phyloP scores from a whole-genome alignment of 2,113 vertebrate genomes.

The Electrona antarctica region DNA sequence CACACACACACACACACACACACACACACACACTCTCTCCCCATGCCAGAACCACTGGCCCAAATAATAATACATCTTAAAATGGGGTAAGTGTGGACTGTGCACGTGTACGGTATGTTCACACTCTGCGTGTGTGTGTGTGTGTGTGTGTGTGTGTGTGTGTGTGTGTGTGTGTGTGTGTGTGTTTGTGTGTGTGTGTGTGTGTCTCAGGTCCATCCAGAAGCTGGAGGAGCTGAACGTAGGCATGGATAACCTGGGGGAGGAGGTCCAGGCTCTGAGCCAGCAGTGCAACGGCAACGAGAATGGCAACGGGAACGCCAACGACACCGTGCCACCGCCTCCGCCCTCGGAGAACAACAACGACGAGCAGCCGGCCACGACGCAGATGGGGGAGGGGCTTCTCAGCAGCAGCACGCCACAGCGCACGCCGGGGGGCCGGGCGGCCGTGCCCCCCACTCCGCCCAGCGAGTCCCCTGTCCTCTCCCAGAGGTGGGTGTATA shows the following conservation, averaged over 20 bases:
- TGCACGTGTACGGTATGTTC: too few species aligned
- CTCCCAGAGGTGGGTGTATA: slow-evolving; percentile 75
- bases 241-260: slow-evolving; percentile 92
- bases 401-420: slow-evolving; percentile 83
- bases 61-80: too few species aligned
- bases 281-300: slow-evolving; percentile 87
- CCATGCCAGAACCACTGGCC: too few species aligned
- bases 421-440: slow-evolving; percentile 72
- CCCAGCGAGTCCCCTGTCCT: slow-evolving; percentile 87
- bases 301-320: slow-evolving; percentile 20
- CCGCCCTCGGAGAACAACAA: slow-evolving; percentile 59
- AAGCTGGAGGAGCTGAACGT: slow-evolving; percentile 97
- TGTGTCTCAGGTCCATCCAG: slow-evolving; percentile 89
- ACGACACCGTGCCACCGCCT: too few species aligned
- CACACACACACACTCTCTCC: too few species aligned
- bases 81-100: too few species aligned
- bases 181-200: not conserved
- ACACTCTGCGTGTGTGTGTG: too few species aligned
- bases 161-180: not conserved
- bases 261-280: slow-evolving; percentile 85
- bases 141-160: not conserved
- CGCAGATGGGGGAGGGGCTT: slow-evolving; percentile 60
- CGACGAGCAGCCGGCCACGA: slow-evolving; percentile 54
- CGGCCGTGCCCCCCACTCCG: slow-evolving; percentile 67
- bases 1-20: too few species aligned